Evolutionary conservation across 2,797 vertebrate genomes (phyloP).

Genomic region (Sebastes nivosus): DNA sequence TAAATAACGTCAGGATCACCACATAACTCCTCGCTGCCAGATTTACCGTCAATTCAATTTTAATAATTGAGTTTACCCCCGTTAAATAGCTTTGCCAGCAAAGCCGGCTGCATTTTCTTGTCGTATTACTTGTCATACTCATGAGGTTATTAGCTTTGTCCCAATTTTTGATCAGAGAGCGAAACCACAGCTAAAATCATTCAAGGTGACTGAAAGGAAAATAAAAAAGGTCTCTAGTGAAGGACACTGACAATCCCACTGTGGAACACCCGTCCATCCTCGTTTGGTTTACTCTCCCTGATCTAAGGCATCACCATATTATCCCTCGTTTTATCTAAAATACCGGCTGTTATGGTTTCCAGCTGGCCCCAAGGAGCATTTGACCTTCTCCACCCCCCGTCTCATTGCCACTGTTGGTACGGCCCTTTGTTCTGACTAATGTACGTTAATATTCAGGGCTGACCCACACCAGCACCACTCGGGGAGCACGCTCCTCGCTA

Average conservation of each 20-base stretch:
- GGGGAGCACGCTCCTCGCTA: slow-evolving; percentile 42
- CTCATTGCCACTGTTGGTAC: slow-evolving; percentile 50
- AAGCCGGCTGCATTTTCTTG: slow-evolving; percentile 36
- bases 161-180: slow-evolving; percentile 30
- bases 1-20: slow-evolving; percentile 61
- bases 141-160: slow-evolving; percentile 23
- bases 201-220: slow-evolving; percentile 46
- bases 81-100: slow-evolving; percentile 54
- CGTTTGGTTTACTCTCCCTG: slow-evolving; percentile 34
- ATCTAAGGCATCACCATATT: slow-evolving; percentile 44
- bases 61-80: slow-evolving; percentile 64
- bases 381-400: slow-evolving; percentile 56
- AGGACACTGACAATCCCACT: slow-evolving; percentile 23
- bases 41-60: slow-evolving; percentile 62
- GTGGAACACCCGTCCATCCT: slow-evolving; percentile 38
- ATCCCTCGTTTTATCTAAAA: slow-evolving; percentile 52
- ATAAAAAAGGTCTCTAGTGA: slow-evolving; percentile 21
- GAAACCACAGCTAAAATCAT: background rate
- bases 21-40: slow-evolving; percentile 40
- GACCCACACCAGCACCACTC: slow-evolving; percentile 59
- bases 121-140: slow-evolving; percentile 36
- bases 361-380: slow-evolving; percentile 57
- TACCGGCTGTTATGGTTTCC: slow-evolving; percentile 61
- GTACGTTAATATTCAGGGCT: slow-evolving; percentile 65
- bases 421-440: slow-evolving; percentile 63